A percentile compares a stretch with the other conserved stretches of the same genome.
Conservation (phyloP, 2,888 invertebrate genomes). For the Drosophila prolongata region DNA sequence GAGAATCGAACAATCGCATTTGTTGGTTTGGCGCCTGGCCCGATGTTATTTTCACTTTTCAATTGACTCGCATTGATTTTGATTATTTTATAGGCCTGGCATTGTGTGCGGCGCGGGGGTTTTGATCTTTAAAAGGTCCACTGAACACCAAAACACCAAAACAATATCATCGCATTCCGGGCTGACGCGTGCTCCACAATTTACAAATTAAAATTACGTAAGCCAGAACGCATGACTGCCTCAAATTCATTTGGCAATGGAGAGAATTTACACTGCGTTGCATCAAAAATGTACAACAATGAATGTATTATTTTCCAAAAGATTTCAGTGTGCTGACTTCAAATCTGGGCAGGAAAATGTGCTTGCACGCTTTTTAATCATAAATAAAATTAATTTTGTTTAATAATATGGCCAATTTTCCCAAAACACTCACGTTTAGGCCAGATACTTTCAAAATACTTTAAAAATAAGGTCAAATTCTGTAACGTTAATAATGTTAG, state of each 20-base stretch:
- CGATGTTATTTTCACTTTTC: constrained; percentile 47
- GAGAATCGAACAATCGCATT: constrained; percentile 8
- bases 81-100: constrained; percentile 47
- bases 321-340: too few species aligned
- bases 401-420: too few species aligned
- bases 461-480: too few species aligned
- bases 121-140: constrained; percentile 38
- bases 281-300: too few species aligned
- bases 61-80: constrained; percentile 75
- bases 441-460: too few species aligned
- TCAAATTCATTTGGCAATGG: constrained; percentile 14
- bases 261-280: not conserved
- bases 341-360: too few species aligned
- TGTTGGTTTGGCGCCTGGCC: constrained; percentile 38
- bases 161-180: constrained; percentile 17
- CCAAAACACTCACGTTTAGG: too few species aligned
- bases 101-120: constrained; percentile 30
- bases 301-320: too few species aligned
- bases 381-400: too few species aligned
- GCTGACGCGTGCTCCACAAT: constrained; percentile 42
- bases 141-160: constrained; percentile 18
- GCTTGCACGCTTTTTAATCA: too few species aligned
- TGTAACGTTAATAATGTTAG: too few species aligned
- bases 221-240: constrained; percentile 3
- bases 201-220: constrained; percentile 34